These are phyloP conservation scores for Lates calcarifer DNA, from an alignment of 2,113 vertebrate genomes.

Conservation along the genomic window DNA sequence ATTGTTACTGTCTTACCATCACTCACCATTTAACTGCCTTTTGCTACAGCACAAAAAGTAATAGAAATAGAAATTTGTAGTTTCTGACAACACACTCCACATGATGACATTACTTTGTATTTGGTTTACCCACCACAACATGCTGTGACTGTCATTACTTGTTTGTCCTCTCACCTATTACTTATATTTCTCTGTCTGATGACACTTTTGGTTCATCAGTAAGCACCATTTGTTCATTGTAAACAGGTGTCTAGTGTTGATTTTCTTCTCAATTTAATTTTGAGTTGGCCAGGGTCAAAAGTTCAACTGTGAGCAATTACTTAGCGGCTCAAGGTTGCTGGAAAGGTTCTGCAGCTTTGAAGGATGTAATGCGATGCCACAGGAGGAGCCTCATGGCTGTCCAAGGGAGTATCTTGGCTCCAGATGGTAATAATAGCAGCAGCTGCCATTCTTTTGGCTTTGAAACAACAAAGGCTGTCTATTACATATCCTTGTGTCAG, in stretches of 20 bases:
- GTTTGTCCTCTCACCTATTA: slow-evolving; percentile 21
- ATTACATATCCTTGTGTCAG: slow-evolving; percentile 20
- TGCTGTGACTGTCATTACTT: slow-evolving; percentile 8
- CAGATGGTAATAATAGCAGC: slow-evolving; percentile 74
- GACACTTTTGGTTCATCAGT: slow-evolving; percentile 18
- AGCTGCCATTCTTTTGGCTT: slow-evolving; percentile 63
- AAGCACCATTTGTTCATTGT: slow-evolving; percentile 42
- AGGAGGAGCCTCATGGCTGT: slow-evolving; percentile 57
- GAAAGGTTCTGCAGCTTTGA: slow-evolving; percentile 60
- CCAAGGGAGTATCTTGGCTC: slow-evolving; percentile 68
- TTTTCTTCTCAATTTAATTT: slow-evolving; percentile 59
- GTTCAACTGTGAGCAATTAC: slow-evolving; percentile 68
- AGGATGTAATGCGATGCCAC: slow-evolving; percentile 67
- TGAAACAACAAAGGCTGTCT: slow-evolving; percentile 37
- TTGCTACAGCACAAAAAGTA: background rate
- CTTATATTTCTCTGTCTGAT: background rate
- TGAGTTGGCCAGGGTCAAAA: slow-evolving; percentile 48
- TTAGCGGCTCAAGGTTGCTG: slow-evolving; percentile 65
- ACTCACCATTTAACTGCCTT: background rate
- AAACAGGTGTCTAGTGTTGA: slow-evolving; percentile 66
- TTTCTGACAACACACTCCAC: too few relatives aligned
- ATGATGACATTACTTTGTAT: background rate
- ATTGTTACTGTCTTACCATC: background rate
- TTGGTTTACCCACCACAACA: background rate
- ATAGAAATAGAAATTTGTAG: background rate